Evolutionary conservation across 2,888 invertebrate genomes (phyloP).

Genomic region (Polyommatus icarus): DNA sequence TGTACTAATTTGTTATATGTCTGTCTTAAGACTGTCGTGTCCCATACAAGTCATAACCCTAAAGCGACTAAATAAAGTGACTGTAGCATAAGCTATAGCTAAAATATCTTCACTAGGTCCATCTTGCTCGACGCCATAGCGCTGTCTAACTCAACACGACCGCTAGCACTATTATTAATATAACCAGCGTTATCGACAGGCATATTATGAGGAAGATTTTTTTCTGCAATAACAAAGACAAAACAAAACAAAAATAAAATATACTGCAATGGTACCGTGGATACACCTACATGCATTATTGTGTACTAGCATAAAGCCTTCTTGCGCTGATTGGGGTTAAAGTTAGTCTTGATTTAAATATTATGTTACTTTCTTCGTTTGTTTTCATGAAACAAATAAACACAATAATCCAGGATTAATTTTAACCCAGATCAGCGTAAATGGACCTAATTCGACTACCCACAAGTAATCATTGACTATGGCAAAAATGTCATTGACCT

Average conservation of each 20-base stretch:
- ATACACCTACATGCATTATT: not conserved
- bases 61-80: not conserved
- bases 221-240: slow-evolving; percentile 88
- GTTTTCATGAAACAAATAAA: too few relatives aligned
- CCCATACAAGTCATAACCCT: too few relatives aligned
- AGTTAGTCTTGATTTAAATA: too few relatives aligned
- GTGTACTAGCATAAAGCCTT: not conserved
- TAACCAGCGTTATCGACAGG: slow-evolving; percentile 87
- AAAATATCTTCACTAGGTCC: slow-evolving; percentile 37
- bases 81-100: not conserved
- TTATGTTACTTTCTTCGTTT: too few relatives aligned
- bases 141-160: slow-evolving; percentile 57
- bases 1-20: too few relatives aligned
- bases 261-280: slow-evolving; percentile 34
- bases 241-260: slow-evolving; percentile 76
- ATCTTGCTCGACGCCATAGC: slow-evolving; percentile 46
- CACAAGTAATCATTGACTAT: too few relatives aligned
- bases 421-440: too few relatives aligned
- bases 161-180: slow-evolving; percentile 87
- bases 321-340: not conserved
- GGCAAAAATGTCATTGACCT: too few relatives aligned
- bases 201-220: slow-evolving; percentile 93
- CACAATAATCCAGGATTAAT: too few relatives aligned
- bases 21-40: too few relatives aligned
- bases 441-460: too few relatives aligned